Percentiles rank a stretch among this genome's conserved stretches.
Evolutionary conservation across 2,797 vertebrate genomes (phyloP).

Genomic region (Lates japonicus): DNA sequence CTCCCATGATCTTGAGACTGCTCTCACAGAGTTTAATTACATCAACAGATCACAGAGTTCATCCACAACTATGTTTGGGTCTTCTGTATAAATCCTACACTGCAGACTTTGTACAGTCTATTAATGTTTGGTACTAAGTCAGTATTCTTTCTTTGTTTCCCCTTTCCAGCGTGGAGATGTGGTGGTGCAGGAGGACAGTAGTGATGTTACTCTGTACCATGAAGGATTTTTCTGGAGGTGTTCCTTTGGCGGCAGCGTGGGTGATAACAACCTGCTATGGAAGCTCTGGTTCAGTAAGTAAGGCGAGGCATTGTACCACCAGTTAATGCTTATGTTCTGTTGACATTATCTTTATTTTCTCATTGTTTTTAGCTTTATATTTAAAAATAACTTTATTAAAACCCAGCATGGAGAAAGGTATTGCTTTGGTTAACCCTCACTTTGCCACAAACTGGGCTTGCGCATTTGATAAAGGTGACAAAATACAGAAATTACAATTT

Average conservation of each 20-base stretch:
- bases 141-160: not conserved
- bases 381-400: not conserved
- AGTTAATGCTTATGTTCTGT: not conserved
- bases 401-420: not conserved
- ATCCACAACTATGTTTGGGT: not conserved
- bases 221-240: slow-evolving; percentile 99
- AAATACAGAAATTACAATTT: not conserved
- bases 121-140: not conserved
- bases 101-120: not conserved
- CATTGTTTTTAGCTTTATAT: not conserved
- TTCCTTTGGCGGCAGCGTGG: slow-evolving; percentile 82
- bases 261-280: slow-evolving; percentile 83
- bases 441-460: not conserved
- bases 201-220: slow-evolving; percentile 87
- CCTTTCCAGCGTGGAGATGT: slow-evolving; percentile 71
- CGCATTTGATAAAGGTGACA: not conserved
- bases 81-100: not conserved
- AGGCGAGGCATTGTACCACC: not conserved
- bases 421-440: not conserved
- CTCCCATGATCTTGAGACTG: slow-evolving; percentile 1
- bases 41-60: not conserved
- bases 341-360: not conserved
- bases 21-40: slow-evolving; percentile 3
- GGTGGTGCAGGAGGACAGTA: slow-evolving; percentile 30
- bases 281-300: slow-evolving; percentile 96